A percentile compares a stretch with the other conserved stretches of the same genome.
Conservation (phyloP, 2,797 vertebrate species). For the Cryptoprocta ferox region DNA sequence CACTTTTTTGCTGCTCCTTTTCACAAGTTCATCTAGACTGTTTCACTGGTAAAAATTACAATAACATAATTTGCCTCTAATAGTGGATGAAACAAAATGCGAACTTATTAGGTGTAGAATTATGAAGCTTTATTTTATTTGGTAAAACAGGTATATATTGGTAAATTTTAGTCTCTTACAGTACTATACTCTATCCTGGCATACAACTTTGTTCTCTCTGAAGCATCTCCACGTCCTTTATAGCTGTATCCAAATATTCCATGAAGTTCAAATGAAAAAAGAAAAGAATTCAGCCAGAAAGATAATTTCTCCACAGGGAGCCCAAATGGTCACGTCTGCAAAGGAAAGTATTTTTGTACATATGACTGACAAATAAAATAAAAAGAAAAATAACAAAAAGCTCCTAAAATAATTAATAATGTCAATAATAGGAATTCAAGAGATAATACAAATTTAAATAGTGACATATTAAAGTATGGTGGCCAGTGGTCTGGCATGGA, state of each 20-base stretch:
- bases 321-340: not conserved
- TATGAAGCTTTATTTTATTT: slow-evolving; percentile 20
- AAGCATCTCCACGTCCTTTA: not conserved
- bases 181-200: not conserved
- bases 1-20: slow-evolving; percentile 35
- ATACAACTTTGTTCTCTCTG: not conserved
- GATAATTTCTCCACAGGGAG: not conserved
- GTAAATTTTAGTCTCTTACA: not conserved
- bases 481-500: not conserved
- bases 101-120: not conserved
- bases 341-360: not conserved
- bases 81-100: not conserved
- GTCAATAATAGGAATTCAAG: not conserved
- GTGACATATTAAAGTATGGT: not conserved
- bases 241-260: not conserved
- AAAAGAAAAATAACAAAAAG: not conserved
- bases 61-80: not conserved
- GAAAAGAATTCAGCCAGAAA: not conserved
- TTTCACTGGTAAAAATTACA: slow-evolving; percentile 22
- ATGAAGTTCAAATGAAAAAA: not conserved
- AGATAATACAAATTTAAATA: not conserved
- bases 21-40: not conserved
- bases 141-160: not conserved
- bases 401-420: not conserved
- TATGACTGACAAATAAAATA: not conserved